Evolutionary conservation across 2,113 vertebrate genomes (phyloP).

Genomic region (Neotragus moschatus): DNA sequence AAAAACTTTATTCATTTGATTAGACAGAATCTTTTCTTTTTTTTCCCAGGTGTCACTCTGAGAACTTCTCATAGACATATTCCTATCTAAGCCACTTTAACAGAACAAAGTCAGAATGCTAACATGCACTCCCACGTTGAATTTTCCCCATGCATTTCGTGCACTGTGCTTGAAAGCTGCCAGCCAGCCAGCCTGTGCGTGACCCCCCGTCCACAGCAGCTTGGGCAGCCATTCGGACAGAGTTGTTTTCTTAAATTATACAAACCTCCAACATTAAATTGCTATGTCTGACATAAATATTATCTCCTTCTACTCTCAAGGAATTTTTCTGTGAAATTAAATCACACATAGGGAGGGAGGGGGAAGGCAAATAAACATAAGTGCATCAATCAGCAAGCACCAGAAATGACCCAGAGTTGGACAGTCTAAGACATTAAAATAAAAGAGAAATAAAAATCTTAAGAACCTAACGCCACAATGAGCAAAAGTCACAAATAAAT

Average conservation of each 20-base stretch:
- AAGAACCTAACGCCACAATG: conserved; percentile 58
- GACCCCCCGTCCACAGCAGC: conserved; percentile 85
- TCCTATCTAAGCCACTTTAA: conserved; percentile 15
- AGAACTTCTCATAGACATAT: conserved; percentile 59
- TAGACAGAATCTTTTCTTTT: conserved; percentile 64
- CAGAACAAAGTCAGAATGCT: not conserved
- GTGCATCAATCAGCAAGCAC: conserved; percentile 71
- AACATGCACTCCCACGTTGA: conserved; percentile 77
- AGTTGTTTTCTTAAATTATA: conserved; percentile 83
- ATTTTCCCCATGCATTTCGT: conserved; percentile 83
- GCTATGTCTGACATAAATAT: conserved; percentile 99
- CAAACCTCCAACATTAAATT: conserved; percentile 99
- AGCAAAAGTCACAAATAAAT: conserved; percentile 62
- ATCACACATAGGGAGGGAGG: conserved; percentile 73
- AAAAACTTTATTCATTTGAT: not conserved
- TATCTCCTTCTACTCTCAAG: conserved; percentile 98
- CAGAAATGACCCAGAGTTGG: conserved; percentile 49
- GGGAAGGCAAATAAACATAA: conserved; percentile 67
- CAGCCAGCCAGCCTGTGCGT: conserved; percentile 86
- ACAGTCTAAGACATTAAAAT: conserved; percentile 67
- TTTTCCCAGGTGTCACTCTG: conserved; percentile 73
- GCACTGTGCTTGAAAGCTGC: conserved; percentile 76
- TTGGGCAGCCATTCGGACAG: conserved; percentile 85
- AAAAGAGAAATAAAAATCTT: conserved; percentile 55
- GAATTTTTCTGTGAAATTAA: conserved; percentile 93